Conservation (phyloP, 2,888 invertebrate species). For the Lobophora halterata region DNA sequence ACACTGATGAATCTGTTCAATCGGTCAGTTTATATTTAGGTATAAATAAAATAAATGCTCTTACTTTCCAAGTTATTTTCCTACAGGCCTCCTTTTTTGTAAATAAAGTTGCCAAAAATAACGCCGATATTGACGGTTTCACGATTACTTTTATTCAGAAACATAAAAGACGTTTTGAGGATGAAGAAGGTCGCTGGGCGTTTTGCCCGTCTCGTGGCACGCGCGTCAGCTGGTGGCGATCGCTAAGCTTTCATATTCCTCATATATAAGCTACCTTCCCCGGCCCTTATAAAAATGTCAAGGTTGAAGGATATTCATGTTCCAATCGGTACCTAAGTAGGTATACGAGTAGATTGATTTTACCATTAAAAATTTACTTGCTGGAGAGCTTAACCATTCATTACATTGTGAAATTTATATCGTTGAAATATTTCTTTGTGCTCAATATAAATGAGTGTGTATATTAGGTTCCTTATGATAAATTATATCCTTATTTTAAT, state of each 20-base stretch:
- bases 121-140: slow-evolving; percentile 26
- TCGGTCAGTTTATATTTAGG: too few species aligned
- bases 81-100: not conserved
- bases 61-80: slow-evolving; percentile 10
- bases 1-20: too few species aligned
- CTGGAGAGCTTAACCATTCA: not conserved
- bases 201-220: slow-evolving; percentile 55
- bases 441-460: too few species aligned
- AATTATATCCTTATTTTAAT: too few species aligned
- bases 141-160: slow-evolving; percentile 30
- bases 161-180: slow-evolving; percentile 42
- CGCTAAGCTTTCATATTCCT: slow-evolving; percentile 71
- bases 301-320: slow-evolving; percentile 35
- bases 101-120: slow-evolving; percentile 14
- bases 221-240: slow-evolving; percentile 70
- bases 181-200: slow-evolving; percentile 49
- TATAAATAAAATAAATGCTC: too few species aligned
- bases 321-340: slow-evolving; percentile 37
- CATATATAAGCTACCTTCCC: slow-evolving; percentile 54
- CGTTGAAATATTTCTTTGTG: too few species aligned
- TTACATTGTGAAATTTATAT: too few species aligned
- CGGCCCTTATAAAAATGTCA: slow-evolving; percentile 43
- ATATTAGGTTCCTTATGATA: too few species aligned
- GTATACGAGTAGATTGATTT: slow-evolving; percentile 36
- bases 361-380: slow-evolving; percentile 34